Conservation (phyloP, 2,888 invertebrate genomes). For the Incurvaria masculella region DNA sequence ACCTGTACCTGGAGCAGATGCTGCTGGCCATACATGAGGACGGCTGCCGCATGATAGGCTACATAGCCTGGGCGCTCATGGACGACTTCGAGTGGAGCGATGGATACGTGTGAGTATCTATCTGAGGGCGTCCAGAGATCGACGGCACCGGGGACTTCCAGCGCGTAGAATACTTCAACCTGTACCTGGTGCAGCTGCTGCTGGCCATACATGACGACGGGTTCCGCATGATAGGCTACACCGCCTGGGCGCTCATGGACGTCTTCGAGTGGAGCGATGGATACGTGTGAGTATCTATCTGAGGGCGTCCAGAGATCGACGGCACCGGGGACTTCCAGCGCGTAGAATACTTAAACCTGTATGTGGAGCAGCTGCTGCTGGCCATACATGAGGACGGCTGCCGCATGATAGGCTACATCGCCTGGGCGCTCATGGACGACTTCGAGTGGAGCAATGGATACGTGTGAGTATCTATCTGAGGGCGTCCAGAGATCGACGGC, state of each 20-base stretch:
- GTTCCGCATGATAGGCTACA: slow-evolving; percentile 49
- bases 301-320: slow-evolving; percentile 45
- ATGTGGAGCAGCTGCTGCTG: slow-evolving; percentile 36
- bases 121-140: no score
- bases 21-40: slow-evolving; percentile 38
- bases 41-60: slow-evolving; percentile 45
- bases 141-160: slow-evolving; percentile 36
- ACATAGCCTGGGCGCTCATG: slow-evolving; percentile 60
- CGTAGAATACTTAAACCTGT: slow-evolving; percentile 52
- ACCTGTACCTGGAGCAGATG: slow-evolving; percentile 41
- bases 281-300: slow-evolving; percentile 47
- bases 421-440: slow-evolving; percentile 62
- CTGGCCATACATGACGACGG: slow-evolving; percentile 38
- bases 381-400: slow-evolving; percentile 41
- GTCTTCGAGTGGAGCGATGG: slow-evolving; percentile 60
- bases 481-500: slow-evolving; percentile 42
- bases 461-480: no score
- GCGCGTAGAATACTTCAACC: slow-evolving; percentile 53
- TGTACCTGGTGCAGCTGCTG: slow-evolving; percentile 38
- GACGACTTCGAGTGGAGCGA: slow-evolving; percentile 61
- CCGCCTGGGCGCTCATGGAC: slow-evolving; percentile 61
- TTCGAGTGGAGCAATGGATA: slow-evolving; percentile 60
- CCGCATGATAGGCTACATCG: slow-evolving; percentile 53
- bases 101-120: slow-evolving; percentile 50
- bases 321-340: slow-evolving; percentile 36